Conservation (phyloP, 2,888 invertebrate genomes). For the Hybos culiciformis region DNA sequence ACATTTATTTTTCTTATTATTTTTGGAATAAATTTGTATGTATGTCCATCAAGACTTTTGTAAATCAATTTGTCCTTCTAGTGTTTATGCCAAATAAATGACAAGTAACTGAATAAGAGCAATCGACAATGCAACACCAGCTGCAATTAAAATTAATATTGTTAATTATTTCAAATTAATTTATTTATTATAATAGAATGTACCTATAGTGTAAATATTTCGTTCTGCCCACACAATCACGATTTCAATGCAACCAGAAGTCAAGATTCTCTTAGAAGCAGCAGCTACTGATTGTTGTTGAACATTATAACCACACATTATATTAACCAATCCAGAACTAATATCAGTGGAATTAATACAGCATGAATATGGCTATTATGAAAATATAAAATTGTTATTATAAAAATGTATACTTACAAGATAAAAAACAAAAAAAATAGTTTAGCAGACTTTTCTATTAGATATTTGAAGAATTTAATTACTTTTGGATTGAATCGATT, state of each 20-base stretch:
- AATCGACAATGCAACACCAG: constrained; percentile 67
- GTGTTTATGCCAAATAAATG: constrained; percentile 77
- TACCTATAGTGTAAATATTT: constrained; percentile 75
- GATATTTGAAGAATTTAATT: no score
- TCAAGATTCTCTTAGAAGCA: constrained; percentile 82
- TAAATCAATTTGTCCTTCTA: constrained; percentile 82
- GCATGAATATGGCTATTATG: constrained; percentile 95
- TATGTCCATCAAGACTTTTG: constrained; percentile 69
- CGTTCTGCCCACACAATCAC: constrained; percentile 78
- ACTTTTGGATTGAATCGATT: no score
- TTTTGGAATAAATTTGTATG: no score
- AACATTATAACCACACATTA: constrained; percentile 85
- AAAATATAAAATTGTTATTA: no score
- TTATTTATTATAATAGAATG: no score
- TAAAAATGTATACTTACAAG: no score
- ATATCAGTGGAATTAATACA: constrained; percentile 85
- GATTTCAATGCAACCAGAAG: constrained; percentile 81
- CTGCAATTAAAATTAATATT: no score
- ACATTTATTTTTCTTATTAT: no score
- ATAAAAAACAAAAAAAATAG: no score
- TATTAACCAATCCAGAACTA: constrained; percentile 73
- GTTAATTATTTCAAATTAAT: no score
- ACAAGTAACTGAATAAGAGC: constrained; percentile 78
- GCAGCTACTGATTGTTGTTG: constrained; percentile 76
- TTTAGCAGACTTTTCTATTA: no score